Conservation (phyloP, 2,797 vertebrate species). For the Microhierax caerulescens region DNA sequence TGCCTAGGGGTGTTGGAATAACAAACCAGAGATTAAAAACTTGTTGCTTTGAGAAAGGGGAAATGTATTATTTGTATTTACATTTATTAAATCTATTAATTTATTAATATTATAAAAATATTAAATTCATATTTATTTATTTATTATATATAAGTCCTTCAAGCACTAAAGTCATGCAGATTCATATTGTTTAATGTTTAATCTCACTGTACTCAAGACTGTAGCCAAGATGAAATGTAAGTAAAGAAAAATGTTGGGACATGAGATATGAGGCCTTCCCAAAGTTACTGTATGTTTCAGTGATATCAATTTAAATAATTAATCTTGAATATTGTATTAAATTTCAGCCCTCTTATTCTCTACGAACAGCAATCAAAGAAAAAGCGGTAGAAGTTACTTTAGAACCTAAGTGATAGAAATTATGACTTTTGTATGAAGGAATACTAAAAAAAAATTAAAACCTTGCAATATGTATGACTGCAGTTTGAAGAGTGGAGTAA, state of each 20-base stretch:
- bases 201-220: background rate
- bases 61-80: background rate
- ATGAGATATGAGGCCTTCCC: background rate
- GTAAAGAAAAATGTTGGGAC: background rate
- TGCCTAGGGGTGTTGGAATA: background rate
- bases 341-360: background rate
- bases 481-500: background rate
- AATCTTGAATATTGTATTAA: background rate
- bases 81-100: too few species aligned
- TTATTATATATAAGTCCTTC: too few species aligned
- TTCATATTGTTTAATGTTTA: background rate
- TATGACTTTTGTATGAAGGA: background rate
- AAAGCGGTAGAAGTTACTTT: background rate
- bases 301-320: background rate
- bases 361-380: background rate
- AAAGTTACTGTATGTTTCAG: background rate
- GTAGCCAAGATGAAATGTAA: background rate
- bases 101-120: too few species aligned
- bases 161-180: background rate
- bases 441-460: background rate
- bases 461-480: accelerated
- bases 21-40: background rate
- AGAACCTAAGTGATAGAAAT: background rate
- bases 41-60: background rate
- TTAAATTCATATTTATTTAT: too few species aligned